Conservation (phyloP, 1,140 invertebrate genomes). For the Penaeus vannamei region DNA sequence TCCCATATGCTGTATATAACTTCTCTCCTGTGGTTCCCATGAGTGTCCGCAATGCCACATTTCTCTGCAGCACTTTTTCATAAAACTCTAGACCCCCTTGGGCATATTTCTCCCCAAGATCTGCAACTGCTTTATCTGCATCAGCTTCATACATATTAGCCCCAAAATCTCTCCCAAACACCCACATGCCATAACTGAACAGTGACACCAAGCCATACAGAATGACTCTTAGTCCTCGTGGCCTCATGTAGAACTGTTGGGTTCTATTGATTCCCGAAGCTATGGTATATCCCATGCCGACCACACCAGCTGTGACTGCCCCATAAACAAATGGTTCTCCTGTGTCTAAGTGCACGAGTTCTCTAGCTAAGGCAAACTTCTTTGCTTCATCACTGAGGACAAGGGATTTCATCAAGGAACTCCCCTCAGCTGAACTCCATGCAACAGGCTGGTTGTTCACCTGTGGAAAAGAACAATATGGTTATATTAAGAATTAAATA, state of each 20-base stretch:
- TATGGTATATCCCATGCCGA: slow-evolving; percentile 6
- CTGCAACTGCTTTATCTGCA: slow-evolving; percentile 36
- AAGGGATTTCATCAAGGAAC: slow-evolving; percentile 29
- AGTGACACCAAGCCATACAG: neutral
- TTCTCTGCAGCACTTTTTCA: slow-evolving; percentile 45
- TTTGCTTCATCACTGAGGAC: slow-evolving; percentile 44
- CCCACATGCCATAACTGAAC: slow-evolving; percentile 25
- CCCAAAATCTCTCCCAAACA: slow-evolving; percentile 26
- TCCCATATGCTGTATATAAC: slow-evolving; percentile 43
- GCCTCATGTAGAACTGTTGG: slow-evolving; percentile 17
- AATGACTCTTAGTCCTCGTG: neutral
- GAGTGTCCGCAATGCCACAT: slow-evolving; percentile 31
- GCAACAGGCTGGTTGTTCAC: slow-evolving; percentile 39
- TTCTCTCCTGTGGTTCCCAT: slow-evolving; percentile 42
- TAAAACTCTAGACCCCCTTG: slow-evolving; percentile 51
- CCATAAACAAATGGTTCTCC: slow-evolving; percentile 3
- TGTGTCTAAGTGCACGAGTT: slow-evolving; percentile 4
- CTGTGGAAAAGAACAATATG: neutral
- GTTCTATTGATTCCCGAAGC: slow-evolving; percentile 23
- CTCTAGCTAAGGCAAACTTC: slow-evolving; percentile 53
- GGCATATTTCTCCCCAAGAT: slow-evolving; percentile 26
- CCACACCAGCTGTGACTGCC: neutral
- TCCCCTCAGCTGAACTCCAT: slow-evolving; percentile 31
- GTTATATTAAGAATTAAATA: neutral
- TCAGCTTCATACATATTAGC: neutral